A percentile compares a stretch with the other conserved stretches of the same genome.
Evolutionary conservation across 2,113 vertebrate genomes (phyloP).

Genomic region (Burhinus oedicnemus): DNA sequence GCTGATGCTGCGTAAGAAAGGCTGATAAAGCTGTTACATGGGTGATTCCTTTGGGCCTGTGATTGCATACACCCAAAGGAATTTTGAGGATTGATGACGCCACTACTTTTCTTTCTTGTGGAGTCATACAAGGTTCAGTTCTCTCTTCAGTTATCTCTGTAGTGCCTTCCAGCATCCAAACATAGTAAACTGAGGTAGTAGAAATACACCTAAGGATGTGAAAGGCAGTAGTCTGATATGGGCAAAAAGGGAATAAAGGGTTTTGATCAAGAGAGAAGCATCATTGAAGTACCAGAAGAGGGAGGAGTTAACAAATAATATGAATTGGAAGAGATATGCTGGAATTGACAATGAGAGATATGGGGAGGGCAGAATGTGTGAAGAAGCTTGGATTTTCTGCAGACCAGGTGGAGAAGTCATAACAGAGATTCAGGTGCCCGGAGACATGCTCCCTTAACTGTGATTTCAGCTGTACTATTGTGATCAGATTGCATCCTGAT

Average conservation of each 20-base stretch:
- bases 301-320: neutral
- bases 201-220: neutral
- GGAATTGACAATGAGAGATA: neutral
- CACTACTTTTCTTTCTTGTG: neutral
- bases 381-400: neutral
- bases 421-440: neutral
- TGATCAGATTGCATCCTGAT: neutral
- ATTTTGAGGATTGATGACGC: neutral
- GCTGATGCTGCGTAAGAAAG: neutral
- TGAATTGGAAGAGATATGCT: neutral
- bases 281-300: neutral
- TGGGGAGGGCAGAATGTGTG: neutral
- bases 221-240: neutral
- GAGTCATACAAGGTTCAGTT: neutral
- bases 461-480: neutral
- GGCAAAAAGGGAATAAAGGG: neutral
- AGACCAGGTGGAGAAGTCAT: neutral
- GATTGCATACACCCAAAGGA: neutral
- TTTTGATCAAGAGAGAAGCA: neutral
- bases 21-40: neutral
- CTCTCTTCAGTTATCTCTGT: neutral
- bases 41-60: neutral
- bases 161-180: neutral
- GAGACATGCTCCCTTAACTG: neutral
- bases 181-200: neutral